phyloP scores from a whole-genome alignment of 2,113 vertebrate species.

The Oxyura jamaicensis region DNA sequence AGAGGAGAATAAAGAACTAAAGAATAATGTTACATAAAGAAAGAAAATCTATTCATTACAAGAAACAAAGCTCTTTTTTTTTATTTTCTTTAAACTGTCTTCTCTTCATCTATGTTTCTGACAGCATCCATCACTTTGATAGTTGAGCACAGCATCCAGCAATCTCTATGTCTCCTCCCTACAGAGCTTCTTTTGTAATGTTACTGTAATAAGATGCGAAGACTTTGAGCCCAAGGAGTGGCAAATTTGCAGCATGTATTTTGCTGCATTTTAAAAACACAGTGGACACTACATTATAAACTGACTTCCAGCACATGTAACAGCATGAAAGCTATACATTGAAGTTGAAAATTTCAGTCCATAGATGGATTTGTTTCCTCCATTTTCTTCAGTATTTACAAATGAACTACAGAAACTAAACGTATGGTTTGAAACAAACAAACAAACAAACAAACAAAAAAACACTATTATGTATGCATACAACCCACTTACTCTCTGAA shows the following conservation, averaged over 20 bases:
- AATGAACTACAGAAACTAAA: not conserved
- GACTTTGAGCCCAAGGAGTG: not conserved
- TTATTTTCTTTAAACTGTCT: conserved; percentile 53
- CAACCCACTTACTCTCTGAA: not conserved
- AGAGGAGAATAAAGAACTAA: conserved; percentile 24
- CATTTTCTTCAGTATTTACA: not conserved
- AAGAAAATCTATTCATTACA: conserved; percentile 47
- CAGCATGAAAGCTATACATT: not conserved
- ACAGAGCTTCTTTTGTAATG: conserved; percentile 30
- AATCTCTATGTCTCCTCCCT: conserved; percentile 22
- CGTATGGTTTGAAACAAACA: not conserved
- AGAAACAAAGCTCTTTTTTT: conserved; percentile 55
- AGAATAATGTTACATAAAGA: not conserved
- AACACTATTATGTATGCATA: not conserved
- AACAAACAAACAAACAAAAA: no score
- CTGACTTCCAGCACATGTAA: not conserved
- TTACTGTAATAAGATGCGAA: conserved; percentile 52
- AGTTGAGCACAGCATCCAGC: conserved; percentile 23
- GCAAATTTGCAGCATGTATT: not conserved
- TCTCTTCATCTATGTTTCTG: conserved; percentile 45
- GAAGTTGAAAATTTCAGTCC: not conserved
- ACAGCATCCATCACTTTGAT: conserved; percentile 62
- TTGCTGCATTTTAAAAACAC: conserved; percentile 4
- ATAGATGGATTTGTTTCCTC: not conserved
- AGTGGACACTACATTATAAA: not conserved